Conservation (phyloP, 2,113 vertebrate genomes). For the Petromus typicus region DNA sequence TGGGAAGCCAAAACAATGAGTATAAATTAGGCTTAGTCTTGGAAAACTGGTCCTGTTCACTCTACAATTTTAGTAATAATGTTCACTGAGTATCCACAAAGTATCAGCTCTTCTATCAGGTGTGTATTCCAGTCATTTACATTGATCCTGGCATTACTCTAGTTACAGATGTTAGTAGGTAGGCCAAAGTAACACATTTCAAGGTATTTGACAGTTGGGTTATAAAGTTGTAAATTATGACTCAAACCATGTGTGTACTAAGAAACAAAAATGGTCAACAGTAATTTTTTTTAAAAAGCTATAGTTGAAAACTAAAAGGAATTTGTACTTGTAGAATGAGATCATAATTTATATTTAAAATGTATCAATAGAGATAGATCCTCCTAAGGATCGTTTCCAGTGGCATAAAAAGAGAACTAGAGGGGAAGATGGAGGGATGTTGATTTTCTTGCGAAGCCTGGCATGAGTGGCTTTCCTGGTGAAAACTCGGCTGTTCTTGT, state of each 20-base stretch:
- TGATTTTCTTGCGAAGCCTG: too few relatives aligned
- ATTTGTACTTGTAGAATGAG: too few relatives aligned
- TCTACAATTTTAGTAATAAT: neutral
- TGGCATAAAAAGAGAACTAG: too few relatives aligned
- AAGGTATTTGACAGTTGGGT: neutral
- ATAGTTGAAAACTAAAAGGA: neutral
- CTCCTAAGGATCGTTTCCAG: too few relatives aligned
- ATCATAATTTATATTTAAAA: too few relatives aligned
- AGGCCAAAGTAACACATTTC: neutral
- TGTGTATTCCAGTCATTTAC: neutral
- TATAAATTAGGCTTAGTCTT: neutral
- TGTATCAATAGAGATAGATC: too few relatives aligned
- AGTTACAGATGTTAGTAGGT: neutral
- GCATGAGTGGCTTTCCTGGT: too few relatives aligned
- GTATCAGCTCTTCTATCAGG: neutral
- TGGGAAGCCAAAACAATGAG: neutral
- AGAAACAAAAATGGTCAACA: neutral
- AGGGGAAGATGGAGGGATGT: too few relatives aligned
- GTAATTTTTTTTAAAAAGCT: neutral
- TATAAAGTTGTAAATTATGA: neutral
- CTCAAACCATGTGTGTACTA: neutral
- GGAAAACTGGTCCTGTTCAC: neutral
- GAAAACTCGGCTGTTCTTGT: too few relatives aligned
- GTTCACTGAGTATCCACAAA: neutral
- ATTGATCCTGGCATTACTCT: neutral